Evolutionary conservation across 2,113 vertebrate genomes (phyloP).

Genomic region (Daphoenositta chrysoptera): DNA sequence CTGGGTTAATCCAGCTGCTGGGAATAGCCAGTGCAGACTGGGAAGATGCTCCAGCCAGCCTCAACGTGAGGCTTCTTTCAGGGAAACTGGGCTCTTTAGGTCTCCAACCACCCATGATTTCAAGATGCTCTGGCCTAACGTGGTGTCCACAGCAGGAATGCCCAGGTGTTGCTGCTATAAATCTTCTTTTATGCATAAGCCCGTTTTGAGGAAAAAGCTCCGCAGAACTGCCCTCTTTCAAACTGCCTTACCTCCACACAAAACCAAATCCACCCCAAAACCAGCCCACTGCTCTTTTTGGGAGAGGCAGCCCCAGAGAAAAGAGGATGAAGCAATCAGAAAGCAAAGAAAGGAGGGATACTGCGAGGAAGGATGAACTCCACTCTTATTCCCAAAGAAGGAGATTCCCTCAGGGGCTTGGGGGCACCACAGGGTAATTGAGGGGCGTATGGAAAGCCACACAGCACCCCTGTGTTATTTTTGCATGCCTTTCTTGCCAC

Average conservation of each 20-base stretch:
- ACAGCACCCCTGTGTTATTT: not conserved
- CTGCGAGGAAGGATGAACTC: fast-evolving
- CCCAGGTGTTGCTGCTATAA: not conserved
- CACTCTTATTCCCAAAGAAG: not conserved
- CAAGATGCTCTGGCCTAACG: not conserved
- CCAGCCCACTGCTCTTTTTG: fast-evolving
- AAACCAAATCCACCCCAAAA: not conserved
- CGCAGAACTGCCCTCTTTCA: not conserved
- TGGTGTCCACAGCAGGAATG: not conserved
- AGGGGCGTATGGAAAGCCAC: not conserved
- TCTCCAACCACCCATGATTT: not conserved
- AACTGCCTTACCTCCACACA: not conserved
- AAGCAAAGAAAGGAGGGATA: not conserved
- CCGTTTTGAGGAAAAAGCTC: not conserved
- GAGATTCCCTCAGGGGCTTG: not conserved
- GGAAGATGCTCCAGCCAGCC: not conserved
- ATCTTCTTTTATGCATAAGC: not conserved
- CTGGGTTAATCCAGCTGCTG: not conserved
- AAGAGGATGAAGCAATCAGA: not conserved
- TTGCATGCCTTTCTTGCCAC: constrained; percentile 12
- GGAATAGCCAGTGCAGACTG: not conserved
- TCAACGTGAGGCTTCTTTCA: not conserved
- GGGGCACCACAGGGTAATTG: not conserved
- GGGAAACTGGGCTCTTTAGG: not conserved
- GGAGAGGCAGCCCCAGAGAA: not conserved